phyloP scores from a whole-genome alignment of 1,140 invertebrate species.

The Ceratina japonica region DNA sequence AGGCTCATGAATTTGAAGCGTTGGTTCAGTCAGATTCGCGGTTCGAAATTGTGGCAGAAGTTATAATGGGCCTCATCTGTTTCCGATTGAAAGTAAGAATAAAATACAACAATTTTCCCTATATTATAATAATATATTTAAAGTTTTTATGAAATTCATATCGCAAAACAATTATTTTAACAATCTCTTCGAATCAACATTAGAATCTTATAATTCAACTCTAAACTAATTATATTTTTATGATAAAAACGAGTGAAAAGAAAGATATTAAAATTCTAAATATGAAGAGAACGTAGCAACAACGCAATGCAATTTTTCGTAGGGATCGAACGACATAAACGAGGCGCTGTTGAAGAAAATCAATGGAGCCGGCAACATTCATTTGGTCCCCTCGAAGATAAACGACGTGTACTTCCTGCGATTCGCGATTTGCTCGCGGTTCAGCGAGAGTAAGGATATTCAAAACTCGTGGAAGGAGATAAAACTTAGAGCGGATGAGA shows the following conservation, averaged over 20 bases:
- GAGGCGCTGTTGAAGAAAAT: slow-evolving; percentile 91
- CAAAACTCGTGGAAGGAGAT: slow-evolving; percentile 93
- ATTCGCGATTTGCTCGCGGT: slow-evolving; percentile 94
- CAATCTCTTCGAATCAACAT: no score
- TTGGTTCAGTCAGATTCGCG: slow-evolving; percentile 84
- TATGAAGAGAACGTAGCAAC: background rate
- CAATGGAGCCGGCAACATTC: slow-evolving; percentile 95
- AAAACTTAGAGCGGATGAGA: slow-evolving; percentile 84
- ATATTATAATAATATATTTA: no score
- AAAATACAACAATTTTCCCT: no score
- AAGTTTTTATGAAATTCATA: background rate
- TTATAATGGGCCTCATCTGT: slow-evolving; percentile 94
- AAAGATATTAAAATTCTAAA: background rate
- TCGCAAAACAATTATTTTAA: no score
- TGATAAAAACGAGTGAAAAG: background rate
- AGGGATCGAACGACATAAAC: slow-evolving; percentile 90
- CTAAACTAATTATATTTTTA: no score
- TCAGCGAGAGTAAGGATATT: slow-evolving; percentile 91
- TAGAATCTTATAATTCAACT: no score
- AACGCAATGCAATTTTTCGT: background rate
- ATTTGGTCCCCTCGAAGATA: slow-evolving; percentile 95
- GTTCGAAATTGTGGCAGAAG: slow-evolving; percentile 94
- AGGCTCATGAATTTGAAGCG: slow-evolving; percentile 92
- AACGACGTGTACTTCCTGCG: slow-evolving; percentile 92
- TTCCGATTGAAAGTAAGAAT: slow-evolving; percentile 91